These are phyloP conservation scores for Seira ritae DNA, from an alignment of 2,888 invertebrate genomes.

Conservation along the genomic window DNA sequence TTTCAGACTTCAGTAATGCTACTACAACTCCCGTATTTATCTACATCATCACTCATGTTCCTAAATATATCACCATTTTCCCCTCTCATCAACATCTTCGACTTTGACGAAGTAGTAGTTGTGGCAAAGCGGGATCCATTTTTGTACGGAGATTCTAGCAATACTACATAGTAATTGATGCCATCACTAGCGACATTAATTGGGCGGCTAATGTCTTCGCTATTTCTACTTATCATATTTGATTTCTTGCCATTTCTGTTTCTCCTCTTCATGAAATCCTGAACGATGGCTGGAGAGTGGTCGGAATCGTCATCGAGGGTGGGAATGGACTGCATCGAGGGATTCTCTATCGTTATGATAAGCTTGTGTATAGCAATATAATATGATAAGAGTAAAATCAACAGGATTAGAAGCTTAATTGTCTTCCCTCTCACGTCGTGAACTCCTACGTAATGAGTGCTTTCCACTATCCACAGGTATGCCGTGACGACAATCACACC, in stretches of 20 bases:
- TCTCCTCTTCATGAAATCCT: conserved; percentile 39
- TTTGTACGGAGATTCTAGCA: conserved; percentile 57
- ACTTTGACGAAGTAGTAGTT: neutral
- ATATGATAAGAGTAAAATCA: conserved; percentile 58
- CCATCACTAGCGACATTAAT: conserved; percentile 63
- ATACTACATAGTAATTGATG: conserved; percentile 62
- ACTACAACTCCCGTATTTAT: conserved; percentile 35
- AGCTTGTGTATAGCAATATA: conserved; percentile 60
- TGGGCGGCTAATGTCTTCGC: conserved; percentile 42
- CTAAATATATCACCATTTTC: neutral
- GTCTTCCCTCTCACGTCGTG: conserved; percentile 63
- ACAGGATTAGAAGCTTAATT: conserved; percentile 56
- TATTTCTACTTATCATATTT: conserved; percentile 7
- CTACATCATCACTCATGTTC: conserved; percentile 5
- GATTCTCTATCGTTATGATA: conserved; percentile 50
- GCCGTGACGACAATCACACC: conserved; percentile 58
- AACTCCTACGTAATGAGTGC: conserved; percentile 53
- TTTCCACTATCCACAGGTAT: conserved; percentile 64
- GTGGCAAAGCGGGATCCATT: conserved; percentile 35
- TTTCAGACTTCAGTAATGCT: conserved; percentile 58
- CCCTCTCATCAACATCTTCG: conserved; percentile 4
- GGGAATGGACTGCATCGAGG: conserved; percentile 32
- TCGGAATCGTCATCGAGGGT: conserved; percentile 60
- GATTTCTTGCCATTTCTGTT: conserved; percentile 41
- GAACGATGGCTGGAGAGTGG: conserved; percentile 52